Percentiles rank a stretch among this genome's conserved stretches.
phyloP scores from a whole-genome alignment of 2,113 vertebrate species.

The Fregata magnificens region DNA sequence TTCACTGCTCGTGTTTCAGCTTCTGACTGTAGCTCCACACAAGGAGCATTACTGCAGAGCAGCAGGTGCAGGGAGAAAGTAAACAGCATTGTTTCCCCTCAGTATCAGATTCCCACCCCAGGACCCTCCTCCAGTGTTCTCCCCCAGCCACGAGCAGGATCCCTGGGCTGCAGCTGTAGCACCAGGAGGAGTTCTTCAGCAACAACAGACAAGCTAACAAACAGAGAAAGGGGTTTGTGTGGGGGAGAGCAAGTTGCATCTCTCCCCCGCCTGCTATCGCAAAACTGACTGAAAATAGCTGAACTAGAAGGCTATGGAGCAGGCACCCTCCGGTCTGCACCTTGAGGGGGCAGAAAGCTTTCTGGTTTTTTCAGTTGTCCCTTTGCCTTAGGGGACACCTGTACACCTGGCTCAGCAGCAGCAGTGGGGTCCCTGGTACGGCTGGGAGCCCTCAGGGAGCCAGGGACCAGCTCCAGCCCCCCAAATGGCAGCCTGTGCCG shows the following conservation, averaged over 20 bases:
- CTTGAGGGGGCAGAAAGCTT: not conserved
- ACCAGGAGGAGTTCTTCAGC: not conserved
- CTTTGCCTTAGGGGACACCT: not conserved
- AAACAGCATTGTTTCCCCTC: not conserved
- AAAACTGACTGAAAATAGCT: not conserved
- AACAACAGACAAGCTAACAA: not conserved
- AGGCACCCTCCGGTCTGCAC: accelerated
- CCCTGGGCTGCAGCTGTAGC: not conserved
- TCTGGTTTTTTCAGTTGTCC: not conserved
- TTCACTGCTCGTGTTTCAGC: not conserved
- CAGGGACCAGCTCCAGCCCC: not conserved
- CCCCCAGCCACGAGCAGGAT: not conserved
- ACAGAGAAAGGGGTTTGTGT: not conserved
- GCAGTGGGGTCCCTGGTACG: not conserved
- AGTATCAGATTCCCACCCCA: not conserved
- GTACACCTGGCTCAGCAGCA: not conserved
- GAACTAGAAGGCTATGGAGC: not conserved
- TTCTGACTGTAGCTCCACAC: not conserved
- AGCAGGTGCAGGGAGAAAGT: not conserved
- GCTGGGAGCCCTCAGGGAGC: not conserved
- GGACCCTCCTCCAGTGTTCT: not conserved
- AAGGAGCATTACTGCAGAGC: not conserved
- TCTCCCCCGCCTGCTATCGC: not conserved
- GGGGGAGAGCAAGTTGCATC: not conserved
- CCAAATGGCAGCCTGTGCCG: not conserved